Percentiles rank a stretch among this genome's conserved stretches.
These are phyloP conservation scores for Mus caroli DNA, from an alignment of 2,797 vertebrate genomes.

Conservation along the genomic window DNA sequence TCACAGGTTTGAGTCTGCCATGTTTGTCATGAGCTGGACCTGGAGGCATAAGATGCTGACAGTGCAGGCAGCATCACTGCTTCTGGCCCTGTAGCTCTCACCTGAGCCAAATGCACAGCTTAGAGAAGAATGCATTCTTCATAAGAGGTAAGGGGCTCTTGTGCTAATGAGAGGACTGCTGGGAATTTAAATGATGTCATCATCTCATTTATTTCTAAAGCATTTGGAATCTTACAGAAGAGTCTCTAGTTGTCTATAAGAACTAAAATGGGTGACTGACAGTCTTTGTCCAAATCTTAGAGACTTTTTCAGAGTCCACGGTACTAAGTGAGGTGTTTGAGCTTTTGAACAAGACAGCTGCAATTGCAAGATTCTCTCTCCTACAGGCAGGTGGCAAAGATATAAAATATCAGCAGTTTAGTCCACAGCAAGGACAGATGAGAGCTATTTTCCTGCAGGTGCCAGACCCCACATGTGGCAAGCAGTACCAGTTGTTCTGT, in stretches of 20 bases:
- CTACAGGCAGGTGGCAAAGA: slow-evolving; percentile 89
- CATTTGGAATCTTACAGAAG: slow-evolving; percentile 95
- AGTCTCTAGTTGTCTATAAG: slow-evolving; percentile 93
- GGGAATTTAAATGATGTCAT: slow-evolving; percentile 93
- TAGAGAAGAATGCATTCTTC: slow-evolving; percentile 91
- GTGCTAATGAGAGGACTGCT: slow-evolving; percentile 89
- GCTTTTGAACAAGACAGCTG: slow-evolving; percentile 95
- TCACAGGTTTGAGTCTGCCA: slow-evolving; percentile 96
- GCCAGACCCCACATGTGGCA: slow-evolving; percentile 93
- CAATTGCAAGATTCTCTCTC: slow-evolving; percentile 93
- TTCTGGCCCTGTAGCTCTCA: slow-evolving; percentile 94
- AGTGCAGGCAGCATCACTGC: slow-evolving; percentile 94
- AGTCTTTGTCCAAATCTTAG: slow-evolving; percentile 93
- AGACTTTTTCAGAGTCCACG: slow-evolving; percentile 94
- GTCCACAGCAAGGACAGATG: slow-evolving; percentile 93
- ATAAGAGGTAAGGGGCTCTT: slow-evolving; percentile 84
- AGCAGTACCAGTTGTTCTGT: slow-evolving; percentile 91
- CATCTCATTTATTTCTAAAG: slow-evolving; percentile 94
- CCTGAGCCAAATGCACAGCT: slow-evolving; percentile 93
- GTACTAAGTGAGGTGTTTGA: slow-evolving; percentile 95
- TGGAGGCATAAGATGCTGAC: slow-evolving; percentile 96
- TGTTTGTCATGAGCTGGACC: slow-evolving; percentile 94
- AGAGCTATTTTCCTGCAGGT: slow-evolving; percentile 83
- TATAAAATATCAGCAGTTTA: slow-evolving; percentile 91
- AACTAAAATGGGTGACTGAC: slow-evolving; percentile 82